Base-by-base conservation (phyloP, 2,888 invertebrate species). In the Sialis lutaria region DNA sequence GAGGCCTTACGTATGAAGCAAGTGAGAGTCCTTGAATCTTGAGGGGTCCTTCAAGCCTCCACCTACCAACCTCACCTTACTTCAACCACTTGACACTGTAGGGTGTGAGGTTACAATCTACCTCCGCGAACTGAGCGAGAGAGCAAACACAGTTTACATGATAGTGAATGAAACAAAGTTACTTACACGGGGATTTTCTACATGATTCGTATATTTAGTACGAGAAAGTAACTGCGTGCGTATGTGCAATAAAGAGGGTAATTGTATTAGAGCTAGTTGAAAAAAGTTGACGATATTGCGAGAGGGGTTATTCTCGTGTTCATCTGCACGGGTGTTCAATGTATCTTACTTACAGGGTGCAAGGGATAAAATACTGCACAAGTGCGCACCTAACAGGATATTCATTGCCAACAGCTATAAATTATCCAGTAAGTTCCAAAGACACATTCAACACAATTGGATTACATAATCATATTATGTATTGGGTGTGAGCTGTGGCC, bases 351-450 rank as follows among this genome's bases (percentile, higher is more conserved):
- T 42, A 22, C 4, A 22, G 22, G 22, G 22, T 22, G 22, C 22
- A 22, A 30, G 32, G 30, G 42, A 9, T 42, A 42, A 22, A 42
- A 42, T 30, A 42, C 22, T 37, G 37, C 12, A 37, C 37, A 37
- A 12, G 10, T 37, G 32, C 10, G 31, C 42, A 42, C 42, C 42
- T 42, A 44, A 44, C 44, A 34, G 44, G 44, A 44, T 44, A 44
- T 44, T 44, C 44, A 44, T 35, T 34, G 44, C 44, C 44, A 35
- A 34, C 44, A 35, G 44, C 44, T 44, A 44, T 44, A 44, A 44
- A 44, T 44, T 44, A 44, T 31, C 42, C 10, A 13, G 30, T 30
- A 30, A 6, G 42, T 31, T 31, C 10, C 42, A 22, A 31, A 42
- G 42, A 37, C 37, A 37, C 12, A 37, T 37, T 37, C 37, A 37